Base-by-base conservation (phyloP, 2,888 invertebrate species). In the Poecilobothrus nobilitatus region DNA sequence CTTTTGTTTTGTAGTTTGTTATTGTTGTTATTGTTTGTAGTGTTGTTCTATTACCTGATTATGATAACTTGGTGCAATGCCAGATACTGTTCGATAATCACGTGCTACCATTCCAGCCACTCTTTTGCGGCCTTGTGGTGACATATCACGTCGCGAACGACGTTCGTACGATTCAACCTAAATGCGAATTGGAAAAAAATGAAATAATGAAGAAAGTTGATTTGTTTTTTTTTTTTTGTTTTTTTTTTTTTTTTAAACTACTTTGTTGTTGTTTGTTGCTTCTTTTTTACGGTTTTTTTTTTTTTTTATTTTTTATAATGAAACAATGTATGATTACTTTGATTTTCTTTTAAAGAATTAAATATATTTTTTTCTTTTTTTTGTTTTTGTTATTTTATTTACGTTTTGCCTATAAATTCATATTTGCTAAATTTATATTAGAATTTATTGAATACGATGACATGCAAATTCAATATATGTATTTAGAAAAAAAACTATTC, bases 101-200 rank as follows among this genome's bases (percentile, higher is more conserved):
- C 89, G 87, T 81, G 88, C 84, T 76, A 85, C 83, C 86, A 89
- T 87, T 75, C 88, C 87, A 71, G 88, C 85, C 69, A 88, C 85
- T 75, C 89, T 84, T 76, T 89, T 89, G 74, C 90, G 85, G 73
- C 89, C 89, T 73, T 90, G 89, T 67, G 91, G 91, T 71, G 92
- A 92, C 87, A 92, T 90, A 80, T 94, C 94, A 76, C 94, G 87
- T 76, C 92, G 86, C 74, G 91, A 92, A 76, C 89, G 87, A 78
- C 91, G 86, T 74, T 89, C 87, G 74, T 88, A 87, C 77, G 83
- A 80, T 76, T 88, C 84, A 81, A 84, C 82, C 77, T 85, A 78
- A 71, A 83, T 80, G 72, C 83, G 81, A 76, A 72, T 72, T 27
- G 27, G 27, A 68, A 12, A 18, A 53, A 53, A 53, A 53, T 53